Base-by-base conservation (phyloP, 2,113 vertebrate species). In the Monarcha castaneiventris region DNA sequence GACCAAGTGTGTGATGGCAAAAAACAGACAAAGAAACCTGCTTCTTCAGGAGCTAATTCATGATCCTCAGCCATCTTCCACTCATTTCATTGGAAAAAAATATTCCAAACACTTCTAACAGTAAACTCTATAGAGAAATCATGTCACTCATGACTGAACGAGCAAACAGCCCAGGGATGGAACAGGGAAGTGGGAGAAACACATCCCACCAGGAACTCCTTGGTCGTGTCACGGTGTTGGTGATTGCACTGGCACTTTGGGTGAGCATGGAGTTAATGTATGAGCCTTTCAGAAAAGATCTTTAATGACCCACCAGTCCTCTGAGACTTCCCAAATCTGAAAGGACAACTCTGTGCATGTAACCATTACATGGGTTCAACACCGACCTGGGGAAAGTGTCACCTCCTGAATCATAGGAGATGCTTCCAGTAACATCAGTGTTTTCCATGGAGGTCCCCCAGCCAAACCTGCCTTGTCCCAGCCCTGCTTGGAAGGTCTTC, bases 401-500 rank as follows among this genome's bases (percentile, higher is more conserved):
- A 82, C 73, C 83, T 82, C 64, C 64, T 79, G 76, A 87, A 78
- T 89, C 90, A 69, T 54, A 13, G 26, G 52, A 8, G 83, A 64
- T 72, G 59, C 41, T 94, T 96, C 86, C 88, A 89, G 41, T 72
- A 95, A 93, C 66, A 92, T 35, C 73, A 90, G 8, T 94, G 87
- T 94, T 97, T 92, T 92, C 86, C 86, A 7, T 1, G 54, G 63
- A 94, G 59, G 87, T 84, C 78, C 51, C 76, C 25, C 54, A 95
- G 92, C 85, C 92, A 92, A 87, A 46, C 33, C 77, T 84, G 75
- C 80, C 64, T 90, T 76, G 73, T 64, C 86, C 68, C 49, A 90
- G 23, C 49, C 76, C 61, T 48, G 39, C 79, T 80, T 93, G 76
- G 79, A 94, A 94, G 92, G 68, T 94, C 90, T 96, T 96, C 44